Evolutionary conservation across 2,797 vertebrate genomes (phyloP).

Genomic region (Dromococcyx pavoninus): DNA sequence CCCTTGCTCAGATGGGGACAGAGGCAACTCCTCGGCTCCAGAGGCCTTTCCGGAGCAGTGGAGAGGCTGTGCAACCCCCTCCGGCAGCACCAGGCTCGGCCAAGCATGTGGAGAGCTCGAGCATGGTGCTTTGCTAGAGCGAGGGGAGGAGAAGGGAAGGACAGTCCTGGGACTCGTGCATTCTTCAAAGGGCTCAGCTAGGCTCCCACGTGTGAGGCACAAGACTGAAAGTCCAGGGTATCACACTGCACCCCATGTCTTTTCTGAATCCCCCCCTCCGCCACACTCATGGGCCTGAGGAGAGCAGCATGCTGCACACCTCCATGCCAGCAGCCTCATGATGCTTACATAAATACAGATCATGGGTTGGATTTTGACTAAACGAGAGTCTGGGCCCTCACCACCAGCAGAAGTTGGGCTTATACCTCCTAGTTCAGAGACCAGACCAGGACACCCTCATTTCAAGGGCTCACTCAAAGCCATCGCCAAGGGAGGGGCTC

Average conservation of each 20-base stretch:
- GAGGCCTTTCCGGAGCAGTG: neutral
- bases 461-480: neutral
- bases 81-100: neutral
- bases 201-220: accelerated
- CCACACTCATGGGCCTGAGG: accelerated
- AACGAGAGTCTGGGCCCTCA: neutral
- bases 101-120: accelerated
- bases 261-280: neutral
- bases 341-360: neutral
- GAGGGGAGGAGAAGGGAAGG: neutral
- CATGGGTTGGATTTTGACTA: neutral
- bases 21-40: neutral
- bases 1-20: neutral
- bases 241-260: neutral
- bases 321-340: neutral
- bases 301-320: neutral
- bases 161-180: accelerated
- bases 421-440: neutral
- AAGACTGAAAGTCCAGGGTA: neutral
- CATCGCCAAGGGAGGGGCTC: neutral
- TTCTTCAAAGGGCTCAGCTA: neutral
- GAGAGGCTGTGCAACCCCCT: neutral
- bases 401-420: neutral
- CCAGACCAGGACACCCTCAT: neutral
- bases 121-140: neutral